Evolutionary conservation across 2,113 vertebrate genomes (phyloP), one percentile per base, ranked within the genome.

Genomic region (Dromas ardeola): DNA sequence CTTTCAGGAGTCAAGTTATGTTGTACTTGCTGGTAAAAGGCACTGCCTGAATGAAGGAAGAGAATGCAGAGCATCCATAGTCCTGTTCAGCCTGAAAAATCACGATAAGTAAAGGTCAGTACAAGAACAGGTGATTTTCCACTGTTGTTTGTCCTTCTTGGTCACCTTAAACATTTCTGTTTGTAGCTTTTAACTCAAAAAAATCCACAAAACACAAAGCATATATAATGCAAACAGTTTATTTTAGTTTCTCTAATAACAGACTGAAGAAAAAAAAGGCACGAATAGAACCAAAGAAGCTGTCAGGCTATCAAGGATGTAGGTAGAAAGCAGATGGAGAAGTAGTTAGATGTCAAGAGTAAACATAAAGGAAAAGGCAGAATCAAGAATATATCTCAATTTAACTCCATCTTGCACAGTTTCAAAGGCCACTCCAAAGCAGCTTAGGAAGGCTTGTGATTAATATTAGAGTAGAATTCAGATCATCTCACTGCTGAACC

Each of bases 111-210:
- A 80, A 82, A 94, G 42, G n/a, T 53, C 52, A 83, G 25, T 23
- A 32, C 15, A 36, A 13, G n/a, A 69, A 63, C 26, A 72, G 55
- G 20, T 19, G 38, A 53, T 70, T 78, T 89, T 50, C 38, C 50
- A 17, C 23, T n/a, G 11, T 9, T 83, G 23, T 55, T 61, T 80
- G 36, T 52, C 29, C 29, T 73, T 56, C 53, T 32, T 0, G 0
- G 14, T 69, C 63, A 52, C 30, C 2, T 61, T 23, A 72, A 49
- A 42, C 23, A 12, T 34, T 78, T 61, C 19, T 65, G 8, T 65
- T 76, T 38, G 13, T 38, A 89, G 47, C 27, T 34, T 9, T 80
- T 69, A 32, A 32, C 49, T 69, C 32, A 69, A 43, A 43, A 59
- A 53, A 6, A 1, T 12, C 14, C 20, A 13, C 65, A 40, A 20